phyloP scores from a whole-genome alignment of 2,888 invertebrate species.

The Sussaba pulchella region DNA sequence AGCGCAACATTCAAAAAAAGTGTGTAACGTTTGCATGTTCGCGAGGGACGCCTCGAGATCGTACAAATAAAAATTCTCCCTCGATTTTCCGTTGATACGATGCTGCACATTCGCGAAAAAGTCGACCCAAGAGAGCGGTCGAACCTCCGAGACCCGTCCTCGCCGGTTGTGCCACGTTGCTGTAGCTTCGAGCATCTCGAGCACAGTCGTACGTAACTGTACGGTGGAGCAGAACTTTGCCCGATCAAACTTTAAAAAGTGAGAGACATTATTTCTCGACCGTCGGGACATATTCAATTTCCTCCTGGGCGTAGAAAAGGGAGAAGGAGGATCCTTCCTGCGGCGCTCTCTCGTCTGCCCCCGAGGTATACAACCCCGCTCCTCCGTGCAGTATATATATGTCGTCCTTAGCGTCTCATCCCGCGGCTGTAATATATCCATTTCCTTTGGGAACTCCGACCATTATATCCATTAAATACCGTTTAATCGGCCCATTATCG shows the following conservation, averaged over 20 bases:
- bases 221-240: constrained; percentile 64
- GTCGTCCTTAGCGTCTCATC: constrained; percentile 32
- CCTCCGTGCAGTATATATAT: constrained; percentile 41
- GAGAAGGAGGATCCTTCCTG: constrained; percentile 43
- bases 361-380: constrained; percentile 46
- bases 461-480: not conserved
- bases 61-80: constrained; percentile 81
- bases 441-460: constrained; percentile 44
- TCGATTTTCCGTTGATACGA: constrained; percentile 74
- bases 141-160: constrained; percentile 64
- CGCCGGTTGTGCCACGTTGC: constrained; percentile 42
- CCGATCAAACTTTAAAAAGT: constrained; percentile 77
- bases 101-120: constrained; percentile 71
- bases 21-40: constrained; percentile 6
- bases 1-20: not conserved
- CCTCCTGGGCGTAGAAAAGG: constrained; percentile 67
- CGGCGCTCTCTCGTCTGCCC: constrained; percentile 48
- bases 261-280: constrained; percentile 78
- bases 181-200: constrained; percentile 37
- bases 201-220: constrained; percentile 62
- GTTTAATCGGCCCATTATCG: not conserved
- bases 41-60: constrained; percentile 58
- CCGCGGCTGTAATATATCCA: constrained; percentile 31
- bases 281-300: constrained; percentile 81
- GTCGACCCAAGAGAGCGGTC: constrained; percentile 74